Conservation (phyloP, 2,113 vertebrate genomes). For the Cichladusa arquata region DNA sequence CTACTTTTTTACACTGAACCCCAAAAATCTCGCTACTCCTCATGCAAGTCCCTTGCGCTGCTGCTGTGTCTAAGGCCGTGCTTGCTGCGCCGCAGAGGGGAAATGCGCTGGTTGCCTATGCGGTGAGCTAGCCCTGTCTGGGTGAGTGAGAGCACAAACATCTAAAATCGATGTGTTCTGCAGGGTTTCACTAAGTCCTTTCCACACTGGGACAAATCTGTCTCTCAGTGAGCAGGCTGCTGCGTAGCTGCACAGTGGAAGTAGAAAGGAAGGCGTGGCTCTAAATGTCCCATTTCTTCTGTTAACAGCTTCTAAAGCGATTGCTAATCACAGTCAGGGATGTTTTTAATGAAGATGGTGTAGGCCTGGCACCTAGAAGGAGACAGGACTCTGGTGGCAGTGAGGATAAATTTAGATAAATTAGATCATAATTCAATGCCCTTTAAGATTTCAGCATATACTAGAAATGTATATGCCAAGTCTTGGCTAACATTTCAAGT, state of each 20-base stretch:
- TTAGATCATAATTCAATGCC: background rate
- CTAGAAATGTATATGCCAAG: too few relatives aligned
- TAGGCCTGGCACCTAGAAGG: too few relatives aligned
- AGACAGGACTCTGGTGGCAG: background rate
- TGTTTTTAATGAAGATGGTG: rapidly evolving
- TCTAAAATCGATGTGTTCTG: rapidly evolving
- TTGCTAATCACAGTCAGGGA: background rate
- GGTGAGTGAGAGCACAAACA: background rate
- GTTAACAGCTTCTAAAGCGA: rapidly evolving
- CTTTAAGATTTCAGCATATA: background rate
- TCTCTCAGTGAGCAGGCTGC: background rate
- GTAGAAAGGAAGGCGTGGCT: rapidly evolving
- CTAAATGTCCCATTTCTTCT: background rate
- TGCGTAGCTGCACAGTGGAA: background rate
- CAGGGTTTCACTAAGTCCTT: background rate
- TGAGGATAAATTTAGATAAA: background rate
- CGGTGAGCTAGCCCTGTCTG: background rate
- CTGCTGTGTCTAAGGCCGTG: rapidly evolving
- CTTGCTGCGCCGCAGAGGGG: rapidly evolving
- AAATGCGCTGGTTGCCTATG: background rate
- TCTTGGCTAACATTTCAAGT: background rate
- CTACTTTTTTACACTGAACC: background rate
- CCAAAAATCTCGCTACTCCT: rapidly evolving
- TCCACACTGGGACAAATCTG: background rate
- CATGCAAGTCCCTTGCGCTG: rapidly evolving